Evolutionary conservation across 2,113 vertebrate genomes (phyloP).

Genomic region (Pelecanus crispus): DNA sequence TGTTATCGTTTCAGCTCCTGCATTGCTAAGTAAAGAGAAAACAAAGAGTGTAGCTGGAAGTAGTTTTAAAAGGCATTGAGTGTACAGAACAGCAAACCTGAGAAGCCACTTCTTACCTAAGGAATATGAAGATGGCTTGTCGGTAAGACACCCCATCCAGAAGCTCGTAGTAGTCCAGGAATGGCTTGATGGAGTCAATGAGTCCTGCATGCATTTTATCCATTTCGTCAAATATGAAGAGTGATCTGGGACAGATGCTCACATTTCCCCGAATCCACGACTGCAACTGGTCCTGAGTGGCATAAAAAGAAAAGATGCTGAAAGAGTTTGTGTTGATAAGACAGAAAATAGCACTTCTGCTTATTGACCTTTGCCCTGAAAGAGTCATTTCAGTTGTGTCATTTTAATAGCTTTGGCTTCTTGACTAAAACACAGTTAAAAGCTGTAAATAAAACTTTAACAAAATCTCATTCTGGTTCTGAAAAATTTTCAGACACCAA

Average conservation of each 20-base stretch:
- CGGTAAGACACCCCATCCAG: slow-evolving; percentile 89
- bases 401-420: not conserved
- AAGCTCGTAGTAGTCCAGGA: slow-evolving; percentile 88
- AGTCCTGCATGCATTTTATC: slow-evolving; percentile 92
- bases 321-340: not conserved
- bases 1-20: slow-evolving; percentile 86
- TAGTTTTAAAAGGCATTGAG: not conserved
- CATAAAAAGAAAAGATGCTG: not conserved
- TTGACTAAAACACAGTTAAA: not conserved
- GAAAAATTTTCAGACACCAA: not conserved
- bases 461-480: not conserved
- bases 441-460: not conserved
- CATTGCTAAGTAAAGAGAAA: slow-evolving; percentile 75
- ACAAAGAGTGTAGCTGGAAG: not conserved
- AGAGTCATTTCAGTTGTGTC: not conserved
- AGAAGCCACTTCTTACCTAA: slow-evolving; percentile 77
- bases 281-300: slow-evolving; percentile 83
- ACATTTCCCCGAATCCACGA: slow-evolving; percentile 91
- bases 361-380: not conserved
- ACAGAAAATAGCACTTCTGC: not conserved
- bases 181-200: slow-evolving; percentile 93
- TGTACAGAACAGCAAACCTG: not conserved
- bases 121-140: slow-evolving; percentile 94
- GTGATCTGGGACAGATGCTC: slow-evolving; percentile 78
- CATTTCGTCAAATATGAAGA: slow-evolving; percentile 98